phyloP scores from a whole-genome alignment of 2,888 invertebrate species.

The Meghimatium bilineatum region DNA sequence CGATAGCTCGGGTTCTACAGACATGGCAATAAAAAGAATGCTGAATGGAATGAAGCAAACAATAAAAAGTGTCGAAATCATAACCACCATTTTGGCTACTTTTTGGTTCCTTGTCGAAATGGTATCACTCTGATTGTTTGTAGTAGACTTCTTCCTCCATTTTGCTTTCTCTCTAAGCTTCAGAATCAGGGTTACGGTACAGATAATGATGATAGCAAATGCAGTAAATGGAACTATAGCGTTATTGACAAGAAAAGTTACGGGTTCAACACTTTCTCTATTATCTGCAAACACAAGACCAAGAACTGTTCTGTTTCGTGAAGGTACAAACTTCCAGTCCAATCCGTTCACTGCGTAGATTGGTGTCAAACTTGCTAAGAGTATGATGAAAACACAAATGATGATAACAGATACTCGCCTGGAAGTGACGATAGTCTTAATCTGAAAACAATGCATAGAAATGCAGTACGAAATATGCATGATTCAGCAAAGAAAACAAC shows the following conservation, averaged over 20 bases:
- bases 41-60: conserved; percentile 9
- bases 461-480: no score
- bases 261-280: conserved; percentile 7
- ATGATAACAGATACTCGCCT: not conserved
- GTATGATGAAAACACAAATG: not conserved
- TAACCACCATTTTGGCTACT: conserved; percentile 13
- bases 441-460: not conserved
- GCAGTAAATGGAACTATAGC: not conserved
- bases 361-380: not conserved
- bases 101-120: not conserved
- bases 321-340: not conserved
- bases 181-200: not conserved
- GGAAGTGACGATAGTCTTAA: not conserved
- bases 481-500: no score
- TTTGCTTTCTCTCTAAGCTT: not conserved
- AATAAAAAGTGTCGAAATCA: conserved; percentile 13
- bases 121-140: not conserved
- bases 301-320: not conserved
- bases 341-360: not conserved
- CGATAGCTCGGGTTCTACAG: not conserved
- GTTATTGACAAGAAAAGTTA: not conserved
- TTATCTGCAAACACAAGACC: not conserved
- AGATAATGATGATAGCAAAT: not conserved
- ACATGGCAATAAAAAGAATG: conserved; percentile 17
- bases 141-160: not conserved